These are phyloP conservation scores for Drosophila leonis DNA, from an alignment of 2,888 invertebrate species.

Conservation along the genomic window DNA sequence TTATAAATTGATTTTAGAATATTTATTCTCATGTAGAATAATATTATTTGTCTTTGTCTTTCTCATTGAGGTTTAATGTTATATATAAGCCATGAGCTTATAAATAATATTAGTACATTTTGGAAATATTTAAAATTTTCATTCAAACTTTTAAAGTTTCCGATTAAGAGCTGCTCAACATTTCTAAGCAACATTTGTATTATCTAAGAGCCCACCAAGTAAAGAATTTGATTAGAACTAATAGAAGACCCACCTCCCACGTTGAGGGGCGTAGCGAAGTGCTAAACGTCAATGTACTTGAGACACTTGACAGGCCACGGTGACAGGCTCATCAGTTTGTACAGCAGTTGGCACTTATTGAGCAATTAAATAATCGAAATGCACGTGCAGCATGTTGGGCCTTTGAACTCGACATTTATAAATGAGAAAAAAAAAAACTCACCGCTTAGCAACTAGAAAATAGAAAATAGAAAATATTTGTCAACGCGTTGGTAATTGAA, in stretches of 20 bases:
- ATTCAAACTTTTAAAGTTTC: too few relatives aligned
- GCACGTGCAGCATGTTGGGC: slow-evolving; percentile 53
- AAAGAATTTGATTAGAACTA: slow-evolving; percentile 18
- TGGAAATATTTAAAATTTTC: too few relatives aligned
- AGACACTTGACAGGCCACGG: slow-evolving; percentile 16
- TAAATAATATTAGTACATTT: too few relatives aligned
- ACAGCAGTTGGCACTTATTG: slow-evolving; percentile 61
- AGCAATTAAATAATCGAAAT: slow-evolving; percentile 61
- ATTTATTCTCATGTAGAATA: too few relatives aligned
- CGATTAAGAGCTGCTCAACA: not conserved
- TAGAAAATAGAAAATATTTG: slow-evolving; percentile 37
- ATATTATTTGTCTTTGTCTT: too few relatives aligned
- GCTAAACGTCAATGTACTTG: slow-evolving; percentile 26
- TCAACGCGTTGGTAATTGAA: slow-evolving; percentile 76
- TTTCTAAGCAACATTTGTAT: not conserved
- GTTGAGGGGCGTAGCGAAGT: slow-evolving; percentile 34
- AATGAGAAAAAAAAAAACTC: not conserved
- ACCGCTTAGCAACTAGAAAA: slow-evolving; percentile 33
- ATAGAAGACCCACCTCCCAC: slow-evolving; percentile 43
- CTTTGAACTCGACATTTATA: slow-evolving; percentile 49
- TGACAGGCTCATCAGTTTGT: slow-evolving; percentile 26
- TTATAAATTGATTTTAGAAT: too few relatives aligned
- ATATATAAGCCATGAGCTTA: too few relatives aligned
- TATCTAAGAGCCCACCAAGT: slow-evolving; percentile 38
- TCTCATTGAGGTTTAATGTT: too few relatives aligned